These are phyloP conservation scores for Alloplasta piceator DNA, from an alignment of 2,888 invertebrate species.

Conservation along the genomic window DNA sequence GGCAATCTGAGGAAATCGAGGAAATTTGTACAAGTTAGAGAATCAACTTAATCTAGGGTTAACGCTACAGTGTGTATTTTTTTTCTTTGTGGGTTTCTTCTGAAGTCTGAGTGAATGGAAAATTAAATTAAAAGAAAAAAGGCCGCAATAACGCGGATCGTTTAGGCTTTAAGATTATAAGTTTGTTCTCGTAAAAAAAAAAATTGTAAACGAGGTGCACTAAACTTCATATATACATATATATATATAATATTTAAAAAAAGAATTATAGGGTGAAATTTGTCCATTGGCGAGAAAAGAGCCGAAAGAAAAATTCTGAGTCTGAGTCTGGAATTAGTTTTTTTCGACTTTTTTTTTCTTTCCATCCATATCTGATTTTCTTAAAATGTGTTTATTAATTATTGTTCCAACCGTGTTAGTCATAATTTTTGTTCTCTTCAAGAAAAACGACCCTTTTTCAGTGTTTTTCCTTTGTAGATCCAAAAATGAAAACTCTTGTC, in stretches of 20 bases:
- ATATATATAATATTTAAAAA: slow-evolving; percentile 29
- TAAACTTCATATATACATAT: slow-evolving; percentile 19
- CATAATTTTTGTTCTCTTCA: slow-evolving; percentile 12
- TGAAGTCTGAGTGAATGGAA: background rate
- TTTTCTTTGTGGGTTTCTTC: slow-evolving; percentile 22
- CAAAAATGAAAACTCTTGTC: background rate
- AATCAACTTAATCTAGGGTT: slow-evolving; percentile 57
- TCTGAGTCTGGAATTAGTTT: slow-evolving; percentile 26
- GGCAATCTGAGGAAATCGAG: slow-evolving; percentile 46
- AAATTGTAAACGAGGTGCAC: slow-evolving; percentile 53
- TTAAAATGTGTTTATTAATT: background rate
- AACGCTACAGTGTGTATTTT: slow-evolving; percentile 25
- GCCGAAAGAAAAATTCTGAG: slow-evolving; percentile 15
- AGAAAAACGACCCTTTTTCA: slow-evolving; percentile 4
- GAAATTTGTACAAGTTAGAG: slow-evolving; percentile 53
- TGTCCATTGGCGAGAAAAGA: slow-evolving; percentile 23
- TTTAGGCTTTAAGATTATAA: slow-evolving; percentile 46
- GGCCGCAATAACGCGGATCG: slow-evolving; percentile 12
- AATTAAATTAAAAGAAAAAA: slow-evolving; percentile 5
- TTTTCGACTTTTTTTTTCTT: slow-evolving; percentile 4
- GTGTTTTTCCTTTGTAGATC: background rate
- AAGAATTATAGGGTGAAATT: background rate
- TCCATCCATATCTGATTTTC: slow-evolving; percentile 13
- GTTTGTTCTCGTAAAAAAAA: slow-evolving; percentile 30
- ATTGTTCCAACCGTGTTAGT: background rate